Base-by-base conservation (phyloP, 2,797 vertebrate genomes). In the Miichthys miiuy region DNA sequence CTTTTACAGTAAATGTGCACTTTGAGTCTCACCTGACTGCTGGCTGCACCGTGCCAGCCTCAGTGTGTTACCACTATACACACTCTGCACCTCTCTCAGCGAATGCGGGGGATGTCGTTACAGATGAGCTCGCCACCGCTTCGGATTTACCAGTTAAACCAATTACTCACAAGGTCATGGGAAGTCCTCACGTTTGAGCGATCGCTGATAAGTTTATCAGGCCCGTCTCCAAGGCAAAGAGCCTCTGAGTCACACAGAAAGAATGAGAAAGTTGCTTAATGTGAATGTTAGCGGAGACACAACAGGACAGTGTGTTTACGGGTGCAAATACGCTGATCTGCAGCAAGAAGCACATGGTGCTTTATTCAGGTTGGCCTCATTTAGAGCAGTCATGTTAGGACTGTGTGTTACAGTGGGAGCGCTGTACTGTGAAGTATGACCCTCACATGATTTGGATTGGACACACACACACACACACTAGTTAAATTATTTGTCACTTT, bases 111-210 rank as follows among this genome's bases (percentile, higher is more conserved):
- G 76, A 87, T 71, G 83, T 57, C 21, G 12, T 71, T 61, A 61
- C 44, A 56, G 78, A 78, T 21, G 63, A 80, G 79, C 64, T 47
- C 8, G 61, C 50, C 73, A 72, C 65, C 5, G 0, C 58, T 76
- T 62, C 30, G 51, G 83, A 81, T 88, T 92, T 87, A 58, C 34
- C 66, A 38, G 72, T 78, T 90, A 87, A 92, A 80, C 87, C 89
- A 82, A 86, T 92, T 89, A 89, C 58, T 71, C 56, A 54, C 12
- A 18, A 85, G 80, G 75, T 82, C 79, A 83, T 11, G 71, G 44
- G 23, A 84, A 85, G 81, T 63, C 46, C 62, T 85, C 69, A 82
- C 62, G 25, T 85, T 83, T 70, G 68, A 87, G 75, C 2, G 34
- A 80, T 79, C 68, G 17, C 79, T 25, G 56, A 81, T 79, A 46